A percentile compares a stretch with the other conserved stretches of the same genome.
These are phyloP conservation scores for Eulemur coronatus DNA, from an alignment of 2,797 vertebrate genomes.

Conservation along the genomic window DNA sequence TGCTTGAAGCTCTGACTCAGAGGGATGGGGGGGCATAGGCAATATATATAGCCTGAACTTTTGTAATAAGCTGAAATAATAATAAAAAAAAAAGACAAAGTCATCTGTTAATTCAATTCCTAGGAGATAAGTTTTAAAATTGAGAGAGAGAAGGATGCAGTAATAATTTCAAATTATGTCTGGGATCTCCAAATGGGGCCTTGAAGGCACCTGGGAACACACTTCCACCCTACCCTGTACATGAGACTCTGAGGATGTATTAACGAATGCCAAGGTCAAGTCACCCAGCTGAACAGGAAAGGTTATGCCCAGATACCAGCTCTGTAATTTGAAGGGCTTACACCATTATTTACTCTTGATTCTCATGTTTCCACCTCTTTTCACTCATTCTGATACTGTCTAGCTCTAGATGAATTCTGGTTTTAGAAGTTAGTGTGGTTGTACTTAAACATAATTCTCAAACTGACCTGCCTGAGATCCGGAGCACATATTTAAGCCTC, in stretches of 20 bases:
- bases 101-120: background rate
- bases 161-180: background rate
- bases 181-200: background rate
- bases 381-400: background rate
- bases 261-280: background rate
- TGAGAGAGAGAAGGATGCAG: background rate
- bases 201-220: background rate
- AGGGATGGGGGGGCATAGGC: no score
- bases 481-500: background rate
- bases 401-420: background rate
- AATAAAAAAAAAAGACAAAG: background rate
- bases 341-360: background rate
- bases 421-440: background rate
- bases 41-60: no score
- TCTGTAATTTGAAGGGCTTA: background rate
- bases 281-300: background rate
- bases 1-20: no score
- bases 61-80: no score
- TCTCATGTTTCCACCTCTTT: background rate
- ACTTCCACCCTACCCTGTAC: no score
- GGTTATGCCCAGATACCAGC: accelerated
- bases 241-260: background rate
- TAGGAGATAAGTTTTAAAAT: background rate
- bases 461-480: background rate
- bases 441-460: slow-evolving; percentile 24